Percentiles rank a stretch among this genome's conserved stretches.
Conservation (phyloP, 2,113 vertebrate species). For the Mionectes macconnelli region DNA sequence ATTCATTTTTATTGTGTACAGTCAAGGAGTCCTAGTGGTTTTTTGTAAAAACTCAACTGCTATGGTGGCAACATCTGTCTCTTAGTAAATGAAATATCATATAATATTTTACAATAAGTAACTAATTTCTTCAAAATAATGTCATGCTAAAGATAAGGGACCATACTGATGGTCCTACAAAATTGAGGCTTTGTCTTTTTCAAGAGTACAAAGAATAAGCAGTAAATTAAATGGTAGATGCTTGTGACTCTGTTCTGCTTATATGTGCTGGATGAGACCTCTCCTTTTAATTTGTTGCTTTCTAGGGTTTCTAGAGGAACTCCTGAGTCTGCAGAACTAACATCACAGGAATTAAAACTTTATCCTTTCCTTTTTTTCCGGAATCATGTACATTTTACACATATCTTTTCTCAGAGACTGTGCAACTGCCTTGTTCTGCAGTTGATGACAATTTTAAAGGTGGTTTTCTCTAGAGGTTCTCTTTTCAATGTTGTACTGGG, state of each 20-base stretch:
- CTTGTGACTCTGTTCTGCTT: not conserved
- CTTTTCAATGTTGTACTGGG: not conserved
- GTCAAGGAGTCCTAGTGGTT: not conserved
- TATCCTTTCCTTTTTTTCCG: not conserved
- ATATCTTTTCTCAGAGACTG: not conserved
- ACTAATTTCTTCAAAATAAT: not conserved
- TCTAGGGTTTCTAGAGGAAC: not conserved
- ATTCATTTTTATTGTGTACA: not conserved
- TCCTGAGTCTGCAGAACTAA: not conserved
- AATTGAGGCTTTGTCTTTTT: not conserved
- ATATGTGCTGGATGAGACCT: not conserved
- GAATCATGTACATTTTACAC: not conserved
- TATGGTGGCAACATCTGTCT: not conserved
- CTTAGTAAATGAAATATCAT: not conserved
- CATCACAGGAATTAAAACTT: not conserved
- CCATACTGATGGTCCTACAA: not conserved
- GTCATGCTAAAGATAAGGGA: not conserved
- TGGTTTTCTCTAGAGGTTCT: not conserved
- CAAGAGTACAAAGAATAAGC: not conserved
- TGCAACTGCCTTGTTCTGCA: not conserved
- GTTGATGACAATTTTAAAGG: not conserved
- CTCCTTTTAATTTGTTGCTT: not conserved
- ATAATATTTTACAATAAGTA: not conserved
- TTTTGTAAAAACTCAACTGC: not conserved
- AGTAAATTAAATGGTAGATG: not conserved